Evolutionary conservation across 1,140 invertebrate genomes (phyloP), one percentile per base, ranked within the genome.

Genomic region (Trissolcus basalis): DNA sequence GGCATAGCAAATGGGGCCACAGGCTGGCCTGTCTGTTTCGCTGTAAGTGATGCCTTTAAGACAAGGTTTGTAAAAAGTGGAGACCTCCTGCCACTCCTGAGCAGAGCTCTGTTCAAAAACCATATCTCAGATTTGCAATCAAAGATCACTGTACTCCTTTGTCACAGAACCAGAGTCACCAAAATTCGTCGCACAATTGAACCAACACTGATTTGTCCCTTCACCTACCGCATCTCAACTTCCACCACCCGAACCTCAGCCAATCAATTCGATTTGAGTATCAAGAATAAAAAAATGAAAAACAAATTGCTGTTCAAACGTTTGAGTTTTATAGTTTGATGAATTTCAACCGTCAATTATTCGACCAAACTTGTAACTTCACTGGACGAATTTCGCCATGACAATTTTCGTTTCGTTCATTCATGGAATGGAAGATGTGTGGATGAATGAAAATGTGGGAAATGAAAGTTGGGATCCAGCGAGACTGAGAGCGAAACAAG

Each of bases 31-130:
- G 83, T 94, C 92, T 47, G 90, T 80, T 72, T 92, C 91, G 11
- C 92, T 93, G 69, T 92, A 90, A 15, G 92, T 92, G 58, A 93
- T 85, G 59, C 85, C 89, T 81, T 93, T 93, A 10, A 88, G 85
- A 53, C 90, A 90, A 72, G 90, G 88, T 44, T 88, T 85, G 80
- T 91, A 93, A 49, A 90, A 89, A 0, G 80, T 87, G 3, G 90
- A 87, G 11, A 90, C 19, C 41, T 91, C 89, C 51, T 85, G 84
- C 90, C 88, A 86, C 81, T 87, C 86, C 51, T 64, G 43, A 10
- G 45, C 43, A 9, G 49, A 1, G 9, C 10, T 49, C 2, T 39
- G 50, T 8, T 80, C 80, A 19, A 53, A 81, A 80, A 85, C 76
- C 87, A 88, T 88, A 63, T 81, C 58, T 63, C 16, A 27, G 19